Evolutionary conservation across 35 echinoderm and acorn worm genomes (phyloP).

Genomic region (Apostichopus japonicus): DNA sequence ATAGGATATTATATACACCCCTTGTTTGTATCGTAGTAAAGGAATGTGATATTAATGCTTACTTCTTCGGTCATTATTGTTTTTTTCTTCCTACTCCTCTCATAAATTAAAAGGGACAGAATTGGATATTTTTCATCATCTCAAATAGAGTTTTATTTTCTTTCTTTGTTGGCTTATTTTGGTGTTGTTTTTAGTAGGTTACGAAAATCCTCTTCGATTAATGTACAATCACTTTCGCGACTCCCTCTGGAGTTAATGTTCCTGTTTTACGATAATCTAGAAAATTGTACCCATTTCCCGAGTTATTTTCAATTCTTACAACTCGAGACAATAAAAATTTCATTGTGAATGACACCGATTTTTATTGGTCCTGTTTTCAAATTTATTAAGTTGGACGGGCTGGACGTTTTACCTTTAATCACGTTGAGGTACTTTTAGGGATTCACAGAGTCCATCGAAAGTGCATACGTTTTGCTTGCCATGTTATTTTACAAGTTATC

Average conservation of each 20-base stretch:
- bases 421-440: not conserved
- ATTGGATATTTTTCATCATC: not conserved
- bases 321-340: not conserved
- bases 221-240: not conserved
- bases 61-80: not conserved
- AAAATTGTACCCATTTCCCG: no score
- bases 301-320: not conserved
- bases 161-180: not conserved
- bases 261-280: no score
- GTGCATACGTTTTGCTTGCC: no score
- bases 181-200: slow-evolving; percentile 43
- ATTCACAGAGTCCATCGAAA: not conserved
- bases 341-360: not conserved
- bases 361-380: not conserved
- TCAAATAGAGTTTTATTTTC: slow-evolving; percentile 1
- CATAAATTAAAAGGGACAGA: slow-evolving; percentile 10
- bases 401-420: not conserved
- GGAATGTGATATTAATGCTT: not conserved
- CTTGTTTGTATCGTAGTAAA: not conserved
- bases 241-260: not conserved
- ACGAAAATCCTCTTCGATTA: slow-evolving; percentile 6
- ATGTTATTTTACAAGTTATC: no score
- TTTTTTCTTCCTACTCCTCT: not conserved
- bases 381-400: not conserved
- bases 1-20: not conserved